Conservation (phyloP, 64 coral and sea anemone genomes). For the Astreopora myriophthalma region DNA sequence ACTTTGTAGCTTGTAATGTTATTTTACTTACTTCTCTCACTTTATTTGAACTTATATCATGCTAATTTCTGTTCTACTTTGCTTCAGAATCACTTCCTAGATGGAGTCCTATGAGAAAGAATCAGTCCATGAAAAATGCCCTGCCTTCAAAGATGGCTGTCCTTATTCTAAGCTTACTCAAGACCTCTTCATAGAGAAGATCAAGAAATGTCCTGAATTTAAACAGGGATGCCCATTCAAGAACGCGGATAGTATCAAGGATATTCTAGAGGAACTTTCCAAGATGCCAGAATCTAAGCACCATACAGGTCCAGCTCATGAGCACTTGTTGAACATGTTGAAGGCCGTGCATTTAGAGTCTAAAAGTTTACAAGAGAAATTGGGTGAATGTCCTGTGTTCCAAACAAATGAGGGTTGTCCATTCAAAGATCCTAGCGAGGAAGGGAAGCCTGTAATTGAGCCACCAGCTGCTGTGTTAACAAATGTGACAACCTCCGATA, state of each 20-base stretch:
- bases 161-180: constrained; percentile 79
- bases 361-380: constrained; percentile 34
- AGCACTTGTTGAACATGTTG: constrained; percentile 69
- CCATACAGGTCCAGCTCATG: constrained; percentile 54
- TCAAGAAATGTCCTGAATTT: constrained; percentile 91
- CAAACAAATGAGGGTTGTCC: constrained; percentile 64
- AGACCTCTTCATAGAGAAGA: constrained; percentile 61
- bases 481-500: not conserved
- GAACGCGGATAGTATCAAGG: constrained; percentile 55
- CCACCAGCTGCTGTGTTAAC: constrained; percentile 12
- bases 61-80: too few relatives aligned
- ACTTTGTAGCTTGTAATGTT: too few relatives aligned
- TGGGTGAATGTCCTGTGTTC: constrained; percentile 80
- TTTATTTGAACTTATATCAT: too few relatives aligned
- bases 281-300: constrained; percentile 74
- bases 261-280: constrained; percentile 62
- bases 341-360: constrained; percentile 63
- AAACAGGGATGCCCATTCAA: constrained; percentile 93
- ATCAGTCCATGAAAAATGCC: constrained; percentile 70
- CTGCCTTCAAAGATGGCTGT: constrained; percentile 93
- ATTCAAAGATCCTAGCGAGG: too few relatives aligned
- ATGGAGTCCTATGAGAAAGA: constrained; percentile 17
- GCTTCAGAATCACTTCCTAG: not conserved
- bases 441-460: too few relatives aligned
- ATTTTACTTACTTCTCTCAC: too few relatives aligned